Percentiles rank a stretch among this genome's conserved stretches.
Conservation (phyloP, 2,888 invertebrate genomes). For the Fragum sueziense region DNA sequence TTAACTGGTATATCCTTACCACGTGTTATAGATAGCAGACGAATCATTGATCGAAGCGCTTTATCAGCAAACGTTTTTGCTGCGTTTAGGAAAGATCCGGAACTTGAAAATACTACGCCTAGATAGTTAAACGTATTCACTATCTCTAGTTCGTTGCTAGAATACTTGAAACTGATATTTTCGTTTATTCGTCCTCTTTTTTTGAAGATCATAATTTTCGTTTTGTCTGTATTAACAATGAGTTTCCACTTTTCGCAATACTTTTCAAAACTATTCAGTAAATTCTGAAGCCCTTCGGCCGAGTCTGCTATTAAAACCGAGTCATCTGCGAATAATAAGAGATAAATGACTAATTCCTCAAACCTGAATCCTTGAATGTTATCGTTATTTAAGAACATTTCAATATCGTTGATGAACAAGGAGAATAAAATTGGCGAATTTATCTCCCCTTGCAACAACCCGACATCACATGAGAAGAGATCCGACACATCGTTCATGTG, state of each 20-base stretch:
- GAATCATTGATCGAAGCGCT: constrained; percentile 16
- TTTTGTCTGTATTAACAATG: constrained; percentile 6
- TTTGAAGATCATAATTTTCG: constrained; percentile 26
- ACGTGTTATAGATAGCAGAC: constrained; percentile 15
- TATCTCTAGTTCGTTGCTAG: constrained; percentile 16
- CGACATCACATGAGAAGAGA: constrained; percentile 26
- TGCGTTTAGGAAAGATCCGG: constrained; percentile 29
- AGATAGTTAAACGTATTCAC: constrained; percentile 27
- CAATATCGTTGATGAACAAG: constrained; percentile 36
- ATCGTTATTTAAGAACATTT: neutral
- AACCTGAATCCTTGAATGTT: neutral
- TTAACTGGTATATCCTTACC: neutral
- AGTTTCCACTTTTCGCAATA: constrained; percentile 19
- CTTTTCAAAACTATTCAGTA: too few relatives aligned
- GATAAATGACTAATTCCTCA: constrained; percentile 16
- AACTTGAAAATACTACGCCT: constrained; percentile 24
- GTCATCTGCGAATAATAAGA: constrained; percentile 41
- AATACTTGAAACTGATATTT: too few relatives aligned
- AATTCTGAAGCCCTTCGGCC: too few relatives aligned
- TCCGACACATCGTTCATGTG: constrained; percentile 26
- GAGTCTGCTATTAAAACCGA: constrained; percentile 30
- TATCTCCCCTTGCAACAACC: constrained; percentile 39
- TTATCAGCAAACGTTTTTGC: neutral
- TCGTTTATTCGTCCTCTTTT: constrained; percentile 1
- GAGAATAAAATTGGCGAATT: constrained; percentile 22